Conservation (phyloP, 2,797 vertebrate species). For the Picus viridis region DNA sequence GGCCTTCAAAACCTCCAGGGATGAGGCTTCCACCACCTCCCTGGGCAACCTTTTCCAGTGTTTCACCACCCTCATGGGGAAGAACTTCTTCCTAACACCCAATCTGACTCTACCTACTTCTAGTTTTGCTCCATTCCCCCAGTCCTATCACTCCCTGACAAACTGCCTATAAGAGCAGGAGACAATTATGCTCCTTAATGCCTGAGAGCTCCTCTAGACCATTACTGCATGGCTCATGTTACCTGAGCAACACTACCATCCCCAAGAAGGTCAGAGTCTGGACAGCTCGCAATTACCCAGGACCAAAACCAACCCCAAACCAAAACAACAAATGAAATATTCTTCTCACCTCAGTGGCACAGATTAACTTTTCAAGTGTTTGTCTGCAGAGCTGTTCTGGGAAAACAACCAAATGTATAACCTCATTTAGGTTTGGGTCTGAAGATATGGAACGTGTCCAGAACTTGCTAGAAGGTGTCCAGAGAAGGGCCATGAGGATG, state of each 20-base stretch:
- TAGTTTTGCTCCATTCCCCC: too few species aligned
- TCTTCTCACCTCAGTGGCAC: slow-evolving; percentile 16
- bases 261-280: not conserved
- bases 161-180: accelerated
- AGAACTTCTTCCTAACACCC: too few species aligned
- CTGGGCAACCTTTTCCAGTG: too few species aligned
- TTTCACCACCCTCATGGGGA: too few species aligned
- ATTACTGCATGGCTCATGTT: not conserved
- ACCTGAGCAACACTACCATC: not conserved
- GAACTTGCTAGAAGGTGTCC: too few species aligned
- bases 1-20: too few species aligned
- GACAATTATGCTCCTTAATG: not conserved
- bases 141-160: too few species aligned
- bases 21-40: too few species aligned
- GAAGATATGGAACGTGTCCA: not conserved
- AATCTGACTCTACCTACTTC: too few species aligned
- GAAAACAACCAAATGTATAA: slow-evolving; percentile 48
- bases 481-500: too few species aligned
- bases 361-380: slow-evolving; percentile 16
- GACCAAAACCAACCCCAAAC: not conserved
- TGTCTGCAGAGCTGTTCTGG: not conserved
- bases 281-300: not conserved
- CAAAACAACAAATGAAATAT: not conserved
- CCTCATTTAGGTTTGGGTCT: slow-evolving; percentile 31
- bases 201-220: not conserved